phyloP scores from a whole-genome alignment of 2,888 invertebrate genomes.

The Limenitis camilla region DNA sequence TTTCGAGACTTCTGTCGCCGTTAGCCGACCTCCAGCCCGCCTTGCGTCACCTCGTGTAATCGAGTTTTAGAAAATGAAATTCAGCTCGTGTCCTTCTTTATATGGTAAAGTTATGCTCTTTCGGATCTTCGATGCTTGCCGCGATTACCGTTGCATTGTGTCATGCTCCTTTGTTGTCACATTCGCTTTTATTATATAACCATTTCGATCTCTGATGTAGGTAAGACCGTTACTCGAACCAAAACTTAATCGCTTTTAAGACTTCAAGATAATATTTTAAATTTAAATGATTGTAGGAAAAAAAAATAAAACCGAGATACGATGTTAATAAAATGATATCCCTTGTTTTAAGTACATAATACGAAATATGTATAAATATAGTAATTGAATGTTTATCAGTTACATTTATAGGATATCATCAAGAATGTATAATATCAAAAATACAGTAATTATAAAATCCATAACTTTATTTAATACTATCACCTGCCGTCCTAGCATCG shows the following conservation, averaged over 20 bases:
- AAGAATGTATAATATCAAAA: too few species aligned
- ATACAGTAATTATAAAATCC: too few species aligned
- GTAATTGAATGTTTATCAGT: too few species aligned
- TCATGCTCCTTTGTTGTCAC: slow-evolving; percentile 30
- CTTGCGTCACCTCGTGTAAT: slow-evolving; percentile 64
- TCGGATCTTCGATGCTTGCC: slow-evolving; percentile 33
- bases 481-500: too few species aligned
- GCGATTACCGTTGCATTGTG: slow-evolving; percentile 33
- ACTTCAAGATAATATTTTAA: not conserved
- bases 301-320: too few species aligned
- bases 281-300: too few species aligned
- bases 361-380: not conserved
- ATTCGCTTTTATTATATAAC: slow-evolving; percentile 31
- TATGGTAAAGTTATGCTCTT: slow-evolving; percentile 56
- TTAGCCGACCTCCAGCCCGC: slow-evolving; percentile 52
- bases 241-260: not conserved
- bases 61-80: slow-evolving; percentile 74
- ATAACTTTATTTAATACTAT: too few species aligned
- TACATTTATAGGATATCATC: too few species aligned
- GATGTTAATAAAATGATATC: too few species aligned
- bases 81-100: slow-evolving; percentile 63
- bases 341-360: too few species aligned
- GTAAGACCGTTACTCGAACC: slow-evolving; percentile 1
- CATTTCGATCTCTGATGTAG: not conserved
- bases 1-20: slow-evolving; percentile 60